Base-by-base conservation (phyloP, 2,888 invertebrate species). In the Rhagium mordax region DNA sequence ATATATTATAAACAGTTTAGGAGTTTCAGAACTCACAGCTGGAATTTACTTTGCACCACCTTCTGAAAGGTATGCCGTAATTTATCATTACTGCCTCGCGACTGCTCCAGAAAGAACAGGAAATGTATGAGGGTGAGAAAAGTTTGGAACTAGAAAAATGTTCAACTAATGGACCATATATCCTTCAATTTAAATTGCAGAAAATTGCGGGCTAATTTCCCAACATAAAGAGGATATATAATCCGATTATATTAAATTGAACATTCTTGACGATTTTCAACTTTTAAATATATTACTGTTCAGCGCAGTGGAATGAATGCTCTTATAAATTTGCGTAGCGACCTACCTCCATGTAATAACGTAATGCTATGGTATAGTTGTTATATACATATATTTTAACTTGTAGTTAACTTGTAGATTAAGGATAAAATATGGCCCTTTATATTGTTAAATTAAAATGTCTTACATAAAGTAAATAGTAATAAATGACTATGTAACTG, bases 1-100 rank as follows among this genome's bases (percentile, higher is more conserved):
- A 71, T 82, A 77, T 80, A 82, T 82, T 81, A 82, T 82, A 81
- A 82, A 81, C 81, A 82, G 82, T 84, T 82, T 79, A 80, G 79
- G 78, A 83, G 78, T 83, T 82, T 76, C 57, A 74, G 71, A 82
- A 80, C 76, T 81, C 79, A 68, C 78, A 77, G 79, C 79, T 78
- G 80, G 79, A 81, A 82, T 82, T 82, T 78, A 76, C 78, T 81
- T 79, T 74, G 75, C 79, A 71, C 75, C 76, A 79, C 81, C 81
- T 79, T 74, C 79, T 80, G 78, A 82, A 82, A 81, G 81, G 81
- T 82, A 77, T 76, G 78, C 80, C 68, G 80, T 83, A 84, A 84
- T 84, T 84, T 82, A 84, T 84, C 83, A 84, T 81, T 81, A 80
- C 74, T 24, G 29, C 70, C 60, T 72, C 71, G 76, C 51, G 57